These are phyloP conservation scores for Sinocyclocheilus rhinocerous DNA, from an alignment of 2,113 vertebrate species.

Conservation along the genomic window DNA sequence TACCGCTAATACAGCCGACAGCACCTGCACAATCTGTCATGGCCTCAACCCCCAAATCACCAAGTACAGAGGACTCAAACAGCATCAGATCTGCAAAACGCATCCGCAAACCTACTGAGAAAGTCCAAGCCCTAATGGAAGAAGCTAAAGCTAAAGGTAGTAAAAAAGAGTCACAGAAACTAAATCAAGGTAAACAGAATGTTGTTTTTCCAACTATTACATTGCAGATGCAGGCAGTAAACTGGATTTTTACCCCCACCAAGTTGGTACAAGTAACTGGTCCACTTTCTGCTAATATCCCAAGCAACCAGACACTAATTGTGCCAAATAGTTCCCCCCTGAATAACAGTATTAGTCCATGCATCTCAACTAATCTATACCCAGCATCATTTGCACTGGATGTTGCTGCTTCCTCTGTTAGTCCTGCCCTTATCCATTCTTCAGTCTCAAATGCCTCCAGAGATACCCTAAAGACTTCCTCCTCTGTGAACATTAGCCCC, in stretches of 20 bases:
- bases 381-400: background rate
- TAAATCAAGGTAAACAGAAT: background rate
- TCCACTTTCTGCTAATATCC: background rate
- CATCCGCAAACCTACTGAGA: constrained; percentile 56
- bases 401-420: background rate
- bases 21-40: constrained; percentile 1
- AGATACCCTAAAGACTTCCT: background rate
- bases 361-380: background rate
- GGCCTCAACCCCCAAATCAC: background rate
- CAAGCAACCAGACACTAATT: constrained; percentile 1
- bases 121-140: constrained; percentile 55
- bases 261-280: constrained; percentile 66
- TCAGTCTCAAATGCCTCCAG: background rate
- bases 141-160: constrained; percentile 32
- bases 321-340: background rate
- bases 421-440: background rate
- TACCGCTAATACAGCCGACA: background rate
- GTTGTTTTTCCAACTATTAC: background rate
- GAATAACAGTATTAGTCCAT: background rate
- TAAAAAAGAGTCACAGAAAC: constrained; percentile 12
- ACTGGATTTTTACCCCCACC: constrained; percentile 73
- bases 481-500: background rate
- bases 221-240: constrained; percentile 54
- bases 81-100: constrained; percentile 42
- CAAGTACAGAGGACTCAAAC: background rate